Percentiles rank a stretch among this genome's conserved stretches.
These are phyloP conservation scores for Micronycteris hirsuta DNA, from an alignment of 2,113 vertebrate genomes.

Conservation along the genomic window DNA sequence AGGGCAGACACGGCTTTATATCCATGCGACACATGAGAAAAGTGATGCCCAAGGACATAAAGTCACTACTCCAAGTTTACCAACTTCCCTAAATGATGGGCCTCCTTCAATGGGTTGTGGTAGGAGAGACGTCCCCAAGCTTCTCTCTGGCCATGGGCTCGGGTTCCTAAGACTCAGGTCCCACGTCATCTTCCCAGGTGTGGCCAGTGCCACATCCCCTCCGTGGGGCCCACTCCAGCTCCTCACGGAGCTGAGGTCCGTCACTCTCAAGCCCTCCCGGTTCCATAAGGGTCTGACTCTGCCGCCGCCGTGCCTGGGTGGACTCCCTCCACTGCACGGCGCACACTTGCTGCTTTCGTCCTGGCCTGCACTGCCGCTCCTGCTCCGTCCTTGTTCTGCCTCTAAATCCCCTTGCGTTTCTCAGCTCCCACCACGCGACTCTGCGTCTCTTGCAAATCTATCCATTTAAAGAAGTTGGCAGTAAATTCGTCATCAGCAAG, in stretches of 20 bases:
- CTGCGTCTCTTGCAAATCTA: no score
- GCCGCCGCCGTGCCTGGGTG: not conserved
- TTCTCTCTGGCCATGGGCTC: not conserved
- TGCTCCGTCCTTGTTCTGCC: not conserved
- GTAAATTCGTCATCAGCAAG: not conserved
- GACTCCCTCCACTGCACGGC: not conserved
- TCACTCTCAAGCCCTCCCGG: not conserved
- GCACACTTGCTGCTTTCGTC: no score
- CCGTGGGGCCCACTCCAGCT: accelerated
- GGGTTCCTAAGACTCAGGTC: not conserved
- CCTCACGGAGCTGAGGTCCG: accelerated
- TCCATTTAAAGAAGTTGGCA: not conserved
- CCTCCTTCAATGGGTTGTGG: accelerated
- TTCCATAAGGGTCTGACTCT: accelerated
- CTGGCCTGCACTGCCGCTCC: not conserved
- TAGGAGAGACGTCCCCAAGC: not conserved
- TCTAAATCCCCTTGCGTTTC: not conserved
- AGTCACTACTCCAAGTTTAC: not conserved
- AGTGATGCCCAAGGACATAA: not conserved
- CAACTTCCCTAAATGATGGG: accelerated
- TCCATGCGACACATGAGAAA: not conserved
- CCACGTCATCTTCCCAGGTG: accelerated
- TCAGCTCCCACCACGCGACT: not conserved
- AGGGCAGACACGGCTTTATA: not conserved
- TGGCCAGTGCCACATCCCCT: accelerated